Evolutionary conservation across 2,113 vertebrate genomes (phyloP).

Genomic region (Parus major): DNA sequence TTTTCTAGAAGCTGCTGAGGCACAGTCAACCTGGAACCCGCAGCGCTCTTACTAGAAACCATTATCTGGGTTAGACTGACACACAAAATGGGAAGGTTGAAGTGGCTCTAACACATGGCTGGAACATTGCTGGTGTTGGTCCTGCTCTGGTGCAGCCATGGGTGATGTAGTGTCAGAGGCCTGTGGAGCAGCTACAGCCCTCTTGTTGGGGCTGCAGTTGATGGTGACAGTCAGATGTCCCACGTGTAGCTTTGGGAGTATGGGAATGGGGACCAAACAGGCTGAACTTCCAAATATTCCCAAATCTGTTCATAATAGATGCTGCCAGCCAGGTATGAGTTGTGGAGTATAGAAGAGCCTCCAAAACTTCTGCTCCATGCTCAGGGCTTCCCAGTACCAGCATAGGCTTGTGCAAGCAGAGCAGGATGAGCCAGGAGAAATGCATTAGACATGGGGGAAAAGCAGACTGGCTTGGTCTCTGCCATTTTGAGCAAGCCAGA

Average conservation of each 20-base stretch:
- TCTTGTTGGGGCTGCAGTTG: not conserved
- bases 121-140: not conserved
- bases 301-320: not conserved
- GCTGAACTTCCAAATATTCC: not conserved
- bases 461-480: not conserved
- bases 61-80: not conserved
- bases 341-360: not conserved
- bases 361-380: not conserved
- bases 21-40: not conserved
- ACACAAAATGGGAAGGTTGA: not conserved
- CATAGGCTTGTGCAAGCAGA: accelerated
- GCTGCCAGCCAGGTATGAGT: not conserved
- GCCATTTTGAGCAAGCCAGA: not conserved
- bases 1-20: not conserved
- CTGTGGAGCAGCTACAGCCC: not conserved
- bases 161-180: not conserved
- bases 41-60: not conserved
- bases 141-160: not conserved
- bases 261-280: not conserved
- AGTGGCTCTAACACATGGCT: accelerated
- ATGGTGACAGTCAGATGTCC: not conserved
- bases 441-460: not conserved
- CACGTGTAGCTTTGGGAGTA: not conserved
- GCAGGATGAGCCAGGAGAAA: not conserved
- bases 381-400: not conserved